These are phyloP conservation scores for Octodon degus DNA, from an alignment of 2,113 vertebrate genomes.

Conservation along the genomic window DNA sequence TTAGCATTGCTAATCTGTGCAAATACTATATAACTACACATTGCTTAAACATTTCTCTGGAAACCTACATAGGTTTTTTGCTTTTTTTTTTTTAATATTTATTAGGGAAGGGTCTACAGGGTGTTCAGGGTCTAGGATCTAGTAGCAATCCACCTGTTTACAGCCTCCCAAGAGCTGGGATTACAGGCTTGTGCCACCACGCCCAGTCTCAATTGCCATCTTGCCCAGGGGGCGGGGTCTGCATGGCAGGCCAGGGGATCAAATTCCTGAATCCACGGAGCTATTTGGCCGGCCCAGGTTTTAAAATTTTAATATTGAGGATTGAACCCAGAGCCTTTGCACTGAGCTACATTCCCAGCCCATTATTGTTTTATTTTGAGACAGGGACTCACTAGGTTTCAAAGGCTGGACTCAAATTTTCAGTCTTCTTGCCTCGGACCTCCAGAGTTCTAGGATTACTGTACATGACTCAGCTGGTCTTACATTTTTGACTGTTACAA, in stretches of 20 bases:
- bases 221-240: no score
- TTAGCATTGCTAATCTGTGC: constrained; percentile 45
- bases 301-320: background rate
- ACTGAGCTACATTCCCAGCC: background rate
- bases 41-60: constrained; percentile 16
- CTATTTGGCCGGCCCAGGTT: background rate
- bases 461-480: background rate
- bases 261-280: no score
- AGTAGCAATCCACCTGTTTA: no score
- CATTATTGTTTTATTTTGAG: background rate
- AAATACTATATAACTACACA: background rate
- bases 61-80: constrained; percentile 7
- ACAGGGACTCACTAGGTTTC: background rate
- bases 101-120: no score
- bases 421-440: background rate
- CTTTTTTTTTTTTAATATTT: background rate
- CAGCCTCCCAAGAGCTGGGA: no score
- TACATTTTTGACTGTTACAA: background rate
- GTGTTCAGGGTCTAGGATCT: no score
- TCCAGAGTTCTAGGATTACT: background rate
- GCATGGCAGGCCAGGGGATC: no score
- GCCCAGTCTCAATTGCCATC: no score
- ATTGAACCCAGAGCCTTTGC: background rate
- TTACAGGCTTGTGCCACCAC: no score
- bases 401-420: background rate